Percentiles rank a stretch among this genome's conserved stretches.
Conservation (phyloP, 2,888 invertebrate genomes). For the Chirona hameri region DNA sequence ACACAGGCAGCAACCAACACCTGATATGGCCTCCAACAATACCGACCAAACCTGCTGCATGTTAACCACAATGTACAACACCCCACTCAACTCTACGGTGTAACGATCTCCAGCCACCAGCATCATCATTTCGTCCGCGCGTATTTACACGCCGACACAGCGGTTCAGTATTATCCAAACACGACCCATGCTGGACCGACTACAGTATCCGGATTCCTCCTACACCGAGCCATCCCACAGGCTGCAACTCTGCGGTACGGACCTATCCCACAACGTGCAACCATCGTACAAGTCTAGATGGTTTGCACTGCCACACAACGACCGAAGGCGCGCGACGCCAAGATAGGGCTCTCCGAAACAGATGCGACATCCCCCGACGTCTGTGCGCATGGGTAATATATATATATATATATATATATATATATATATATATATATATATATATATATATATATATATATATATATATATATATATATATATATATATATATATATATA, state of each 20-base stretch:
- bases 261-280: neutral
- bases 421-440: neutral
- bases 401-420: neutral
- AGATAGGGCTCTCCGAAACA: neutral
- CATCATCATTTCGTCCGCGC: too few relatives aligned
- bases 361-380: too few relatives aligned
- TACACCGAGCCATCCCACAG: neutral
- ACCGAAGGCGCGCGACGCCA: too few relatives aligned
- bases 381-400: neutral
- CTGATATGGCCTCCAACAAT: neutral
- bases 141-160: too few relatives aligned
- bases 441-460: neutral
- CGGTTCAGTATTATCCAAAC: too few relatives aligned
- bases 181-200: neutral
- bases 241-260: too few relatives aligned
- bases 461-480: neutral
- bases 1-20: neutral
- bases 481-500: neutral
- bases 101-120: too few relatives aligned
- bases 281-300: constrained; percentile 4
- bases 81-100: too few relatives aligned
- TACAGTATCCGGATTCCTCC: neutral
- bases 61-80: too few relatives aligned
- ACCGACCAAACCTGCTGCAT: too few relatives aligned
- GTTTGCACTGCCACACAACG: neutral